Percentiles rank a stretch among this genome's conserved stretches.
phyloP scores from a whole-genome alignment of 1,140 invertebrate genomes.

The Carposina sasakii region DNA sequence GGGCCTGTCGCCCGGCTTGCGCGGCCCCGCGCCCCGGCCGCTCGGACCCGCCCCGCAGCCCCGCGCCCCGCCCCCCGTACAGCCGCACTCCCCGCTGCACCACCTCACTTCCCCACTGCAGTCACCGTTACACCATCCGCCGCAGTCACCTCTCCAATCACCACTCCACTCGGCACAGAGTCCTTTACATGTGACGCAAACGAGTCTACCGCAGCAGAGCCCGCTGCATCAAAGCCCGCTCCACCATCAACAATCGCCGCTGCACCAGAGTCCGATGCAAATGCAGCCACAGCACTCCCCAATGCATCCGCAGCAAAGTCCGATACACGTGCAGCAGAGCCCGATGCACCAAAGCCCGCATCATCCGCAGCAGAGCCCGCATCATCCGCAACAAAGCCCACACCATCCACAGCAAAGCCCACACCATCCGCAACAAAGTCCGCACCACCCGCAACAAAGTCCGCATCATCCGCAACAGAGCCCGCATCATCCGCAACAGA shows the following conservation, averaged over 20 bases:
- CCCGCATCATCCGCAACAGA: conserved; percentile 65
- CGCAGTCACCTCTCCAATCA: conserved; percentile 69
- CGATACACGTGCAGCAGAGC: conserved; percentile 55
- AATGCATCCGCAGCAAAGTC: conserved; percentile 65
- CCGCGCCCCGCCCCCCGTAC: conserved; percentile 58
- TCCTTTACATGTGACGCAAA: conserved; percentile 65
- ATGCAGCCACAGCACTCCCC: conserved; percentile 61
- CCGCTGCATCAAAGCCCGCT: conserved; percentile 25
- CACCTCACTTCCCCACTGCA: conserved; percentile 73
- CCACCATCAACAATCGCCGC: conserved; percentile 26
- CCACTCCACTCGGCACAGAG: conserved; percentile 62
- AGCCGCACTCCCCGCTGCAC: conserved; percentile 73
- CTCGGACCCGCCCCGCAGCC: conserved; percentile 42
- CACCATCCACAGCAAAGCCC: conserved; percentile 31
- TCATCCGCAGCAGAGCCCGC: conserved; percentile 47
- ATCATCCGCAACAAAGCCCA: conserved; percentile 34
- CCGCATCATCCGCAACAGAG: conserved; percentile 59
- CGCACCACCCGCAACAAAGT: conserved; percentile 37
- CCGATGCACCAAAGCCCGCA: conserved; percentile 60
- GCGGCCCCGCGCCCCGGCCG: conserved; percentile 50
- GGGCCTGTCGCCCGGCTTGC: too few relatives aligned
- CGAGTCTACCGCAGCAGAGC: conserved; percentile 35
- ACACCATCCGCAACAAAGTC: conserved; percentile 51
- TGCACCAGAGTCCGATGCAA: conserved; percentile 33
- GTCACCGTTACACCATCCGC: conserved; percentile 70